A percentile compares a stretch with the other conserved stretches of the same genome.
Conservation (phyloP, 2,797 vertebrate species). For the Hylomyscus alleni region DNA sequence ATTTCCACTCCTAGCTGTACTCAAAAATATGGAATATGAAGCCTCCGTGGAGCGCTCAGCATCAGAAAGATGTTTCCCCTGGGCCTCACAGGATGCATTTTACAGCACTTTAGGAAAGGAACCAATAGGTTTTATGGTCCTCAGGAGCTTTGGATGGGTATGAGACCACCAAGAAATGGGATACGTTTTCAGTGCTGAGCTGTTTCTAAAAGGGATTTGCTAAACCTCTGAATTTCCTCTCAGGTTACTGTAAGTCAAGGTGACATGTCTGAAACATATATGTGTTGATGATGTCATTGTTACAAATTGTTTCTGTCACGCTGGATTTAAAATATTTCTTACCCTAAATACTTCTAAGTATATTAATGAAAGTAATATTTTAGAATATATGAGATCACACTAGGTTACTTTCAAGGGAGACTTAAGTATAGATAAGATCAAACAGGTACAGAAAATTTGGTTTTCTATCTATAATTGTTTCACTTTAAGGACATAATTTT, state of each 20-base stretch:
- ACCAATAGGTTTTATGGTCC: conserved; percentile 74
- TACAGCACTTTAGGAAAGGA: conserved; percentile 63
- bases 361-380: conserved; percentile 62
- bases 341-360: conserved; percentile 33
- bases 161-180: conserved; percentile 84
- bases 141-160: conserved; percentile 70
- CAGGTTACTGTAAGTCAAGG: conserved; percentile 74
- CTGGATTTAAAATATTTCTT: conserved; percentile 72
- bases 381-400: conserved; percentile 21
- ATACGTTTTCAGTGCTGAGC: conserved; percentile 70
- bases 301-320: conserved; percentile 69
- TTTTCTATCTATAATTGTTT: conserved; percentile 30
- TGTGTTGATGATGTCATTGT: conserved; percentile 69
- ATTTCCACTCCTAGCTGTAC: conserved; percentile 73
- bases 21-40: conserved; percentile 80
- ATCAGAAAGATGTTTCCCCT: conserved; percentile 76
- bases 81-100: conserved; percentile 78
- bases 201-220: conserved; percentile 58
- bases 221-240: conserved; percentile 80
- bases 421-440: conserved; percentile 23
- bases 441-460: neutral
- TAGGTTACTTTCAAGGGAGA: conserved; percentile 44
- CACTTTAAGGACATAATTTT: conserved; percentile 19
- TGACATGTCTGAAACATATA: conserved; percentile 65
- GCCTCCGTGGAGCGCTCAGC: conserved; percentile 80